Conservation (phyloP, 1,140 invertebrate genomes). For the Globodera rostochiensis region DNA sequence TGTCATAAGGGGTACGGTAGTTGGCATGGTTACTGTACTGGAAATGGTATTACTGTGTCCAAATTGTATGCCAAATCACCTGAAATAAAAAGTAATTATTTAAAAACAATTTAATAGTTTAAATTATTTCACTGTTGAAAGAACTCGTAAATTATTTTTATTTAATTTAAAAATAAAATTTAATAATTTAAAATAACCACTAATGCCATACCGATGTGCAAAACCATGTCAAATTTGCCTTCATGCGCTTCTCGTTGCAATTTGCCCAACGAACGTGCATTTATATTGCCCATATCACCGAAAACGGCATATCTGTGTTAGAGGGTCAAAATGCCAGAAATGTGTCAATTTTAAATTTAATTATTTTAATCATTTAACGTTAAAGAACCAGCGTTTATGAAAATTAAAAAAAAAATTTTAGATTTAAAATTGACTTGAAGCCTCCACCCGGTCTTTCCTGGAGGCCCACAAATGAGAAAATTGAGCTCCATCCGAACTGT, state of each 20-base stretch:
- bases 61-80: slow-evolving; percentile 55
- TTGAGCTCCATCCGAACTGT: slow-evolving; percentile 65
- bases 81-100: neutral
- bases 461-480: slow-evolving; percentile 66
- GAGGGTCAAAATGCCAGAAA: neutral
- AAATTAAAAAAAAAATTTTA: no score
- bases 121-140: no score
- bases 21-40: slow-evolving; percentile 57
- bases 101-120: no score
- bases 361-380: no score
- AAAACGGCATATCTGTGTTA: slow-evolving; percentile 66
- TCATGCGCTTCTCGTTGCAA: slow-evolving; percentile 67
- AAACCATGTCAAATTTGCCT: slow-evolving; percentile 69
- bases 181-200: neutral
- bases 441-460: slow-evolving; percentile 66
- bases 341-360: neutral
- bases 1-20: neutral
- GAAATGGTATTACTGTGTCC: slow-evolving; percentile 67
- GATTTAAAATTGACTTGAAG: slow-evolving; percentile 49
- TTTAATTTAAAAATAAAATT: no score
- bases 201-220: slow-evolving; percentile 67
- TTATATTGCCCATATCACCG: slow-evolving; percentile 70
- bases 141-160: no score
- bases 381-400: no score
- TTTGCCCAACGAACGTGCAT: slow-evolving; percentile 68